Base-by-base conservation (phyloP, 2,113 vertebrate genomes). In the Anguilla japonica region DNA sequence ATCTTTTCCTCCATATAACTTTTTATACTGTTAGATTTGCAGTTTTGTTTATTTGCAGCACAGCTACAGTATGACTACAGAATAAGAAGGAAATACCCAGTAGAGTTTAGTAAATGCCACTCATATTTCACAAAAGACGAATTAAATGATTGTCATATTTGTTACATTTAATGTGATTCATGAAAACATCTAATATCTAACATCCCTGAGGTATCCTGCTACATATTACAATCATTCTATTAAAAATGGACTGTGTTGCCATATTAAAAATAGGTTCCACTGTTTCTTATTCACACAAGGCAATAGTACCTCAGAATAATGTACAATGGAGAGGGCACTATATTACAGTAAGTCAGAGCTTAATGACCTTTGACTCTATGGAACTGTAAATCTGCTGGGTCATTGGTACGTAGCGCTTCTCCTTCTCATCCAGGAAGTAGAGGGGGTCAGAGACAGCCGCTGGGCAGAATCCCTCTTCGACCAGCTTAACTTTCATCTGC, bases 401-500 rank as follows among this genome's bases (percentile, higher is more conserved):
- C 50, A 98, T 85, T 0, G 95, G 94, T 13, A 89, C 83, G 15
- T 97, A 99, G 34, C 88, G 86, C 13, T 85, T 90, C 3, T 56
- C 46, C 0, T 39, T 85, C 11, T 92, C 89, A 15, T 97, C 93
- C 79, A 97, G 90, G 86, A 97, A 87, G 90, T 95, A 97, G 14
- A 98, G 83, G 0, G 93, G 94, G 1, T 97, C 96, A 0, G 1
- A 16, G 3, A 97, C 50, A 26, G 15, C 0, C 0, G 22, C 56
- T 14, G 95, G 95, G 41, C 97, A 71, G 0, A 98, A 99, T 0
- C 93, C 93, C 13, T 95, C 89, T 41, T 87, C 83, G 5, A 93
- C 88, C 81, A 98, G 92, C 83, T 93, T 96, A 87, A 92, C 88
- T 92, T 99, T 97, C 75, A 94, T 87, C 79, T 97, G 96, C 88